Conservation (phyloP, 2,797 vertebrate genomes). For the Microtus obscurus region DNA sequence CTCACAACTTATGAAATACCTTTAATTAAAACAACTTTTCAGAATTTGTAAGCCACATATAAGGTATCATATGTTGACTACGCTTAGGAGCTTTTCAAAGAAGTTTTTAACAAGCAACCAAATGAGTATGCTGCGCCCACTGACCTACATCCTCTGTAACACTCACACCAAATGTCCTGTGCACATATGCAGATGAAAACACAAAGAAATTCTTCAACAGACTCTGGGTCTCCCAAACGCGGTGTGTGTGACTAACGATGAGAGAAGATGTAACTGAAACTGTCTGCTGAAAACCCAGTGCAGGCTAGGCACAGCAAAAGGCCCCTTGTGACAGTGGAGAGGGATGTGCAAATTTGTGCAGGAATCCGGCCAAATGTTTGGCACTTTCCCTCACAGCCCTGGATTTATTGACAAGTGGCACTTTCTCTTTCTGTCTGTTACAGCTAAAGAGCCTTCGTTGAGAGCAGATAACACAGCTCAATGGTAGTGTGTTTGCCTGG, state of each 20-base stretch:
- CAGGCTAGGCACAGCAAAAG: constrained; percentile 2
- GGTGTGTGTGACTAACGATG: constrained; percentile 64
- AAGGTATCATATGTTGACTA: not conserved
- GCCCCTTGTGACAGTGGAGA: not conserved
- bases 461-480: not conserved
- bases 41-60: not conserved
- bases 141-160: not conserved
- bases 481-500: not conserved
- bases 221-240: constrained; percentile 54
- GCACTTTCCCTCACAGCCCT: not conserved
- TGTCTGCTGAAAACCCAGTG: constrained; percentile 49
- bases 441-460: constrained; percentile 18
- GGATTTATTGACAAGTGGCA: constrained; percentile 22
- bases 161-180: not conserved
- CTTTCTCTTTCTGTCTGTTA: constrained; percentile 41
- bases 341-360: constrained; percentile 34
- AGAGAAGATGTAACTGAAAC: constrained; percentile 47
- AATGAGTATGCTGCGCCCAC: not conserved
- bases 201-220: constrained; percentile 49
- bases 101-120: not conserved
- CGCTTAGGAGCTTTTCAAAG: not conserved
- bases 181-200: not conserved
- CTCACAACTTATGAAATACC: not conserved
- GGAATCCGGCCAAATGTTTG: constrained; percentile 59
- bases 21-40: not conserved